A percentile compares a stretch with the other conserved stretches of the same genome.
Evolutionary conservation across 2,113 vertebrate species (phyloP).

Genomic region (Microcebus tavaratra): DNA sequence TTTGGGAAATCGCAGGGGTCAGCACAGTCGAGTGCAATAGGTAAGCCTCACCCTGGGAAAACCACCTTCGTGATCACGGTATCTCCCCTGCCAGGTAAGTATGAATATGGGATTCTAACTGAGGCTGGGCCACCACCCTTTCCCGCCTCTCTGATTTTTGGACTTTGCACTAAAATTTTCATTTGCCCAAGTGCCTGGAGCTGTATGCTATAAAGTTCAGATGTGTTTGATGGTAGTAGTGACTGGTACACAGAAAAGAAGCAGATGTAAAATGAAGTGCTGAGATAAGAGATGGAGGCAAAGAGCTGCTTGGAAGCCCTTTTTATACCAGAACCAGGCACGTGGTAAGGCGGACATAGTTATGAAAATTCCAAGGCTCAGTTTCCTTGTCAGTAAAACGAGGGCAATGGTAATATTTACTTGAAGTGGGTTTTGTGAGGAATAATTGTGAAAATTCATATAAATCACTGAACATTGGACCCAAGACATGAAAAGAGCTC

Average conservation of each 20-base stretch:
- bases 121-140: not conserved
- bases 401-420: not conserved
- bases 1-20: no score
- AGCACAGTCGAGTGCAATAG: no score
- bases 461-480: not conserved
- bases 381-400: not conserved
- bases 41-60: no score
- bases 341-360: not conserved
- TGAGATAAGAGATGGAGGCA: not conserved
- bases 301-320: not conserved
- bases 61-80: no score
- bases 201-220: not conserved
- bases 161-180: not conserved
- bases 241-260: not conserved
- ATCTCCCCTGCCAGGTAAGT: no score
- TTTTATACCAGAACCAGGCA: not conserved
- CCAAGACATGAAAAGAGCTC: not conserved
- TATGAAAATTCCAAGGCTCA: not conserved
- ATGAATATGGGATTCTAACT: not conserved
- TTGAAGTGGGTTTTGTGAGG: not conserved
- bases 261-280: not conserved
- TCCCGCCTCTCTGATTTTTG: not conserved
- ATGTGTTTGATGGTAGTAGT: not conserved
- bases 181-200: slow-evolving; percentile 7
- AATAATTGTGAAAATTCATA: not conserved